Percentiles rank a stretch among this genome's conserved stretches.
These are phyloP conservation scores for Cariama cristata DNA, from an alignment of 2,113 vertebrate genomes.

Conservation along the genomic window DNA sequence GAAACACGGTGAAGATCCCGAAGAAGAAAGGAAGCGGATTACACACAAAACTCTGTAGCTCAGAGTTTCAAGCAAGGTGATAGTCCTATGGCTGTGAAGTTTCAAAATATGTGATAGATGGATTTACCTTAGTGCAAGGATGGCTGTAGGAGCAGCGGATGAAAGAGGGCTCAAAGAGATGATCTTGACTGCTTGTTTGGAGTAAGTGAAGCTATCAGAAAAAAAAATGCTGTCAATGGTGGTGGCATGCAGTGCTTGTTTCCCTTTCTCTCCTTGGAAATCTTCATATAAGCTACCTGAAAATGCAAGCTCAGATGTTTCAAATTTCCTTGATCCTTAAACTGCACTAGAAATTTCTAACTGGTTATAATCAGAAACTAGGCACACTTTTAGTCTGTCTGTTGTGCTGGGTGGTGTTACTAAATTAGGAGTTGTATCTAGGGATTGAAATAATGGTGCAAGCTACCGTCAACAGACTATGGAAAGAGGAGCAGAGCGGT, in stretches of 20 bases:
- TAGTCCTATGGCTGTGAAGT: not conserved
- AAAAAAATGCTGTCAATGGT: not conserved
- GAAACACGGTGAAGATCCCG: not conserved
- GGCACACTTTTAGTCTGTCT: not conserved
- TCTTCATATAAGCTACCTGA: not conserved
- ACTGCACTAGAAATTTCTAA: not conserved
- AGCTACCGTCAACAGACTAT: not conserved
- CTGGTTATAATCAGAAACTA: not conserved
- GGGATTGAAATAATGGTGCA: not conserved
- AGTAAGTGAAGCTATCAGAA: not conserved
- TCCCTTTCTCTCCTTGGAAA: not conserved
- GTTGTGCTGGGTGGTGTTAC: not conserved
- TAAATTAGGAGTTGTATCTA: not conserved
- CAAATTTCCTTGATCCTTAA: not conserved
- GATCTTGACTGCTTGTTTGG: not conserved
- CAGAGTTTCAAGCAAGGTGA: not conserved
- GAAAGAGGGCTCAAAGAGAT: not conserved
- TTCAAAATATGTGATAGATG: not conserved
- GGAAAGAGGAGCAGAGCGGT: not conserved
- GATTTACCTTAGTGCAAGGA: not conserved
- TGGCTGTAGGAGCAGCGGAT: not conserved
- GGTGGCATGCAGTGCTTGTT: not conserved
- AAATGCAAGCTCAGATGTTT: not conserved
- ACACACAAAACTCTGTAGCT: not conserved
- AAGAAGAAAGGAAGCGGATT: not conserved